These are phyloP conservation scores for Semibalanus balanoides DNA, from an alignment of 1,140 invertebrate genomes.

Conservation along the genomic window DNA sequence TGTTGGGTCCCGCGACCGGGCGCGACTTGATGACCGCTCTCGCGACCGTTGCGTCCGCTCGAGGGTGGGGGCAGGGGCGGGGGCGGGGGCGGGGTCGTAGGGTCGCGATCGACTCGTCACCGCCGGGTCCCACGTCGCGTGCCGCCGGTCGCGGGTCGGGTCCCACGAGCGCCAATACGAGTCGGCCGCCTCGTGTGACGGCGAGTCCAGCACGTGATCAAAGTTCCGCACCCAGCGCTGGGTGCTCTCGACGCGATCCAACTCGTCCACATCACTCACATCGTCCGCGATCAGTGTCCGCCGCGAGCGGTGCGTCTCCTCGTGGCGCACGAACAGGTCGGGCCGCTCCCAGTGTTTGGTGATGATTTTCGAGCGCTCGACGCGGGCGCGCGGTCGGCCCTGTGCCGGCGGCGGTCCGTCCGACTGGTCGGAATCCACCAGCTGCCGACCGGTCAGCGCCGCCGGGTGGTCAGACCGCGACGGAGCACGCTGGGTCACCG, in stretches of 20 bases:
- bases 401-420: not conserved
- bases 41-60: not conserved
- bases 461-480: not conserved
- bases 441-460: not conserved
- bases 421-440: not conserved
- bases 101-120: not conserved
- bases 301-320: not conserved
- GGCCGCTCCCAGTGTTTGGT: slow-evolving; percentile 1
- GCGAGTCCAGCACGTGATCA: not conserved
- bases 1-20: not conserved
- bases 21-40: not conserved
- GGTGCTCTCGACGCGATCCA: not conserved
- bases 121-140: not conserved
- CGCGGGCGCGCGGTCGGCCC: too few relatives aligned
- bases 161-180: not conserved
- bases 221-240: not conserved
- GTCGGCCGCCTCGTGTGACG: not conserved
- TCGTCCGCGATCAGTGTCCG: not conserved
- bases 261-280: not conserved
- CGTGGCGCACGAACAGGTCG: not conserved
- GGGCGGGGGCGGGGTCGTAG: not conserved
- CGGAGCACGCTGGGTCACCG: not conserved
- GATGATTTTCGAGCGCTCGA: not conserved
- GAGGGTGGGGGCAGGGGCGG: too few relatives aligned
- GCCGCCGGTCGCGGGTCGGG: too few relatives aligned